Conservation (phyloP, 1,140 invertebrate species). For the Heterodera carotae region DNA sequence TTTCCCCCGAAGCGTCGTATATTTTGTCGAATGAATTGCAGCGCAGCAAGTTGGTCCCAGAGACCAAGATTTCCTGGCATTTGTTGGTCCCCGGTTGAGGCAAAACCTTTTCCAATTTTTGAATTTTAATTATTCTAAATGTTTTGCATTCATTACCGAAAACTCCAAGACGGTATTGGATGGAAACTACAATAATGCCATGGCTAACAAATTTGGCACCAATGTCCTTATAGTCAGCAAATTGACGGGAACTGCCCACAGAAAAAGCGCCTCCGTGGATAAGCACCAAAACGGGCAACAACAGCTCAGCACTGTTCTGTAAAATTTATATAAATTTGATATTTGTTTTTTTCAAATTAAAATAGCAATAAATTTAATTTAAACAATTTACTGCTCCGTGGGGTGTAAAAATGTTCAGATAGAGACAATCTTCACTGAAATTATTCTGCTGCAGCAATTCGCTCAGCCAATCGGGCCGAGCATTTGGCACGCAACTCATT, state of each 20-base stretch:
- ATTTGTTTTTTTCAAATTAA: neutral
- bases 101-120: constrained; percentile 11
- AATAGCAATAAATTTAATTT: neutral
- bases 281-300: constrained; percentile 33
- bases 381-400: constrained; percentile 14
- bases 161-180: constrained; percentile 50
- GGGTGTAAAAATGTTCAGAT: constrained; percentile 91
- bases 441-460: constrained; percentile 16
- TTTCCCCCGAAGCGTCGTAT: constrained; percentile 29
- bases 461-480: constrained; percentile 21
- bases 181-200: constrained; percentile 47
- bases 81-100: constrained; percentile 13
- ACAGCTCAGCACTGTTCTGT: neutral
- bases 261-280: constrained; percentile 54
- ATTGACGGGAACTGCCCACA: constrained; percentile 32
- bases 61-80: constrained; percentile 27
- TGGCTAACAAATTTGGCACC: constrained; percentile 46
- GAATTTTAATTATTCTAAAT: too few relatives aligned
- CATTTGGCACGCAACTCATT: constrained; percentile 29
- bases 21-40: constrained; percentile 17
- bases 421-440: constrained; percentile 87
- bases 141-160: constrained; percentile 28
- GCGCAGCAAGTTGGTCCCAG: constrained; percentile 21
- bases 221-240: constrained; percentile 33
- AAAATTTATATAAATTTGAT: neutral